A percentile compares a stretch with the other conserved stretches of the same genome.
Evolutionary conservation across 2,797 vertebrate genomes (phyloP).

Genomic region (Chaunax sp.): DNA sequence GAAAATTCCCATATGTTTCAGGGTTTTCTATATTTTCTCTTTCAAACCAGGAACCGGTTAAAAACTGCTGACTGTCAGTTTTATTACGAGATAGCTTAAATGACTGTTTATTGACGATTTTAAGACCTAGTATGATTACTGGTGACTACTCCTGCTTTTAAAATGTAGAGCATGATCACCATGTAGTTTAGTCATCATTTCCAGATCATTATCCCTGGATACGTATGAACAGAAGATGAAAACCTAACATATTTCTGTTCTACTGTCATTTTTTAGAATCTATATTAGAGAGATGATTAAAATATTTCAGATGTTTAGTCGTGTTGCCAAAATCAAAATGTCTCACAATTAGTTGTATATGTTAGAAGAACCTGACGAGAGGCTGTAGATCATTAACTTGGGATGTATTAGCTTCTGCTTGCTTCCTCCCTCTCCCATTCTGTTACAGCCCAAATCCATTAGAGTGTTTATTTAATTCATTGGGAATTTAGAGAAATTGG

Average conservation of each 20-base stretch:
- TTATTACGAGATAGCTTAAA: too few relatives aligned
- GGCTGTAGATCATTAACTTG: conserved; percentile 67
- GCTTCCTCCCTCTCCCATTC: conserved; percentile 21
- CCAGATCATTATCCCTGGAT: too few relatives aligned
- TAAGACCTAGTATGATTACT: not conserved
- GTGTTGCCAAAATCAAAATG: conserved; percentile 1
- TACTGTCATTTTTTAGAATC: not conserved
- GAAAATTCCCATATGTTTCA: too few relatives aligned
- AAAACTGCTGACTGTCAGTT: not conserved
- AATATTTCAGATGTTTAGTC: not conserved
- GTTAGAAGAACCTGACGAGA: conserved; percentile 7
- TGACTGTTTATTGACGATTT: not conserved
- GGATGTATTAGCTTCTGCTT: conserved; percentile 27
- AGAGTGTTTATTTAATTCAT: conserved; percentile 75
- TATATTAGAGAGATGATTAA: not conserved
- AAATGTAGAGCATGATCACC: not conserved
- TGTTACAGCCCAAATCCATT: conserved; percentile 61
- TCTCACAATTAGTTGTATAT: not conserved
- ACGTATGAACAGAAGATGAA: not conserved
- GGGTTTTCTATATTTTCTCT: too few relatives aligned
- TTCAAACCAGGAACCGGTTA: not conserved
- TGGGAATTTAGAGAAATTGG: conserved; percentile 57
- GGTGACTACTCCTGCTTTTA: not conserved
- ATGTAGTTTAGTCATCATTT: too few relatives aligned
- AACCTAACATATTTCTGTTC: not conserved